These are phyloP conservation scores for Epinotia ramella DNA, from an alignment of 2,888 invertebrate genomes.

Conservation along the genomic window DNA sequence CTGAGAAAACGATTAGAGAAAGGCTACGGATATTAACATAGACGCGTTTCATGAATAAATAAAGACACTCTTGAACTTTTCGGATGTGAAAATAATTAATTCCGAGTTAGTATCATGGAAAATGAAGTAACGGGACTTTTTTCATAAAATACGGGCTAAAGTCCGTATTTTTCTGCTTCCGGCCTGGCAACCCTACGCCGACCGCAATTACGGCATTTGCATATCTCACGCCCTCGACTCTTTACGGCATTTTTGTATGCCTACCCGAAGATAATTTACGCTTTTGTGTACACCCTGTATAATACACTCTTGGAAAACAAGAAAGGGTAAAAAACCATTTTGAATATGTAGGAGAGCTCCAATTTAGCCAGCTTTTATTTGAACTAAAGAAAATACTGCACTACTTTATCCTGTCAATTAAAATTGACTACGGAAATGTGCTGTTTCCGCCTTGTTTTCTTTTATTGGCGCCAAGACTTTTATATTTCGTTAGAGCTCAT, in stretches of 20 bases:
- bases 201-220: conserved; percentile 72
- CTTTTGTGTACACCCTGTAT: conserved; percentile 41
- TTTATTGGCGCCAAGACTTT: conserved; percentile 20
- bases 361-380: conserved; percentile 36
- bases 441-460: conserved; percentile 25
- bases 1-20: too few relatives aligned
- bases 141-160: conserved; percentile 15
- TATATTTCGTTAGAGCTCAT: conserved; percentile 7
- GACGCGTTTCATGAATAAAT: background rate
- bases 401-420: conserved; percentile 34
- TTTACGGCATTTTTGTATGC: conserved; percentile 52
- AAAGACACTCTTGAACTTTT: conserved; percentile 3
- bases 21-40: too few relatives aligned
- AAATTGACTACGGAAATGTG: conserved; percentile 36
- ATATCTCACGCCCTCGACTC: conserved; percentile 58
- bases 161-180: conserved; percentile 20
- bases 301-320: conserved; percentile 43
- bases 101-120: conserved; percentile 4
- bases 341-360: conserved; percentile 42
- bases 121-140: background rate
- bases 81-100: background rate
- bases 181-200: conserved; percentile 35
- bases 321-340: conserved; percentile 39
- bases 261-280: conserved; percentile 52
- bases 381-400: conserved; percentile 37